These are phyloP conservation scores for Coilia nasus DNA, from an alignment of 2,797 vertebrate species.

Conservation along the genomic window DNA sequence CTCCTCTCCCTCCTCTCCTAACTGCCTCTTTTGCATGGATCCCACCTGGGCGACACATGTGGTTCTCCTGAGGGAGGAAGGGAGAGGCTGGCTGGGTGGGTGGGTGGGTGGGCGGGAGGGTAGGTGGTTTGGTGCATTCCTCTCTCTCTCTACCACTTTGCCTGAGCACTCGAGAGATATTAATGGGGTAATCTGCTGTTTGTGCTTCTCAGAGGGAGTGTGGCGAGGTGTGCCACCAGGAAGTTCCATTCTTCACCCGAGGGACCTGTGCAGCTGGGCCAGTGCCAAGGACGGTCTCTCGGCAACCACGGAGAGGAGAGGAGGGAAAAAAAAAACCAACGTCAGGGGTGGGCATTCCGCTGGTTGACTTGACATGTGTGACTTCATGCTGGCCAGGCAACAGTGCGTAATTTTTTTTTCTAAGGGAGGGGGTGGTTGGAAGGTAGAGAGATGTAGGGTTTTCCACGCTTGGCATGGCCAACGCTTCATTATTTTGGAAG, in stretches of 20 bases:
- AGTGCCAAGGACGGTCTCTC: slow-evolving; percentile 53
- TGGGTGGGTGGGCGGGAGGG: not conserved
- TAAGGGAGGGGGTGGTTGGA: not conserved
- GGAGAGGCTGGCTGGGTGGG: not conserved
- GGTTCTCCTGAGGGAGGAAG: slow-evolving; percentile 43
- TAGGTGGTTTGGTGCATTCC: slow-evolving; percentile 28
- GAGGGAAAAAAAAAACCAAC: no score
- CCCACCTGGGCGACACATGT: slow-evolving; percentile 56
- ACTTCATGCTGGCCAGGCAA: not conserved
- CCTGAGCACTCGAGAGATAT: slow-evolving; percentile 78
- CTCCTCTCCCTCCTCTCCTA: not conserved
- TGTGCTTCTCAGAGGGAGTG: slow-evolving; percentile 69
- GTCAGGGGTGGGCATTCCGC: not conserved
- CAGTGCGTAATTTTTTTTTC: not conserved
- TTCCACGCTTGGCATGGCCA: no score
- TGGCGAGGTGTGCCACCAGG: slow-evolving; percentile 66
- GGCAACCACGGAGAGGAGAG: not conserved
- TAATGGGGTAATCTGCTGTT: slow-evolving; percentile 84
- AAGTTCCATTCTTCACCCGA: slow-evolving; percentile 72
- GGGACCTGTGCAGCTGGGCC: slow-evolving; percentile 74
- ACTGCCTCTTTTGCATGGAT: slow-evolving; percentile 28
- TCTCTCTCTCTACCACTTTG: slow-evolving; percentile 29
- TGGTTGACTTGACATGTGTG: not conserved
- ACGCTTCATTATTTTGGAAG: not conserved
- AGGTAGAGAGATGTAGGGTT: no score